These are phyloP conservation scores for Datnioides undecimradiatus DNA, from an alignment of 2,113 vertebrate species.

Conservation along the genomic window DNA sequence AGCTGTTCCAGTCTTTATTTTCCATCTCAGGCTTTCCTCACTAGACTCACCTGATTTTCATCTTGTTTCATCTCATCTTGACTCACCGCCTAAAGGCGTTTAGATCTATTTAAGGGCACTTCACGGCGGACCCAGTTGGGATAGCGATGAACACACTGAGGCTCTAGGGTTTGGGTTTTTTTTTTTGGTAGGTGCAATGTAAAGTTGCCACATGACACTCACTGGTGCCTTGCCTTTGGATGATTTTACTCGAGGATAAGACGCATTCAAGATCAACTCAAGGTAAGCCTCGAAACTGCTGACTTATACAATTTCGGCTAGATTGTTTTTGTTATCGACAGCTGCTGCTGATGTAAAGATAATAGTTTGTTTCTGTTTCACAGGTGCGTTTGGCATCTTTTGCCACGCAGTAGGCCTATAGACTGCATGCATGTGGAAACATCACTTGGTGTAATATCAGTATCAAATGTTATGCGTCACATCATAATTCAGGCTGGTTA, in stretches of 20 bases:
- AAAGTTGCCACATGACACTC: slow-evolving; percentile 81
- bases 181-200: slow-evolving; percentile 69
- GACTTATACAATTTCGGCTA: slow-evolving; percentile 39
- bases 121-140: slow-evolving; percentile 20
- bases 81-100: slow-evolving; percentile 3
- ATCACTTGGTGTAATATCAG: slow-evolving; percentile 38
- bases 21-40: slow-evolving; percentile 42
- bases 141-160: slow-evolving; percentile 10
- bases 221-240: slow-evolving; percentile 69
- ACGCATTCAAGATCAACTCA: slow-evolving; percentile 74
- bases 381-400: not conserved
- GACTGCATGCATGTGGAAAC: slow-evolving; percentile 45
- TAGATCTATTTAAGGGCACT: not conserved
- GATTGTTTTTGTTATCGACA: not conserved
- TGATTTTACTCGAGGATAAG: slow-evolving; percentile 74
- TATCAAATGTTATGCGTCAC: slow-evolving; percentile 70
- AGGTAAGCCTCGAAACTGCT: slow-evolving; percentile 83
- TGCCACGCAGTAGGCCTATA: not conserved
- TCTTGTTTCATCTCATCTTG: not conserved
- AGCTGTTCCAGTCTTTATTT: slow-evolving; percentile 56
- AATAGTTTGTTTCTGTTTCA: not conserved
- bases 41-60: slow-evolving; percentile 17
- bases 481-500: slow-evolving; percentile 52
- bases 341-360: not conserved
- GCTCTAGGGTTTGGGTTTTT: slow-evolving; percentile 32